phyloP scores from a whole-genome alignment of 1,140 invertebrate genomes.

The Oryzaephilus surinamensis region DNA sequence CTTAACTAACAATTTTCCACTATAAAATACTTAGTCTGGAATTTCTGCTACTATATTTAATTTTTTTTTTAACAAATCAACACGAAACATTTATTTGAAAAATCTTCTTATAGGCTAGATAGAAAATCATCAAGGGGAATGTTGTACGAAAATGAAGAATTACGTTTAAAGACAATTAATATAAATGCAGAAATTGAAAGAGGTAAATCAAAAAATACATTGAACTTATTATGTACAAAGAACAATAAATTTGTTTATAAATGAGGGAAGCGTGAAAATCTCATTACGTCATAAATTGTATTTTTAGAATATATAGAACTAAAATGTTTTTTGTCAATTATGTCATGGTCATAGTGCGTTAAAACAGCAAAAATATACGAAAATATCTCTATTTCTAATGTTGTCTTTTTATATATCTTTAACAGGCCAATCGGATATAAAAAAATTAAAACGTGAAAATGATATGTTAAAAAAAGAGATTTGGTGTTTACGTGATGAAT shows the following conservation, averaged over 20 bases:
- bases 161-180: conserved; percentile 78
- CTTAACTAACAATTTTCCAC: conserved; percentile 1
- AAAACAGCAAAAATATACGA: too few species aligned
- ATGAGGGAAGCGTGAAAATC: too few species aligned
- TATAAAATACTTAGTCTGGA: too few species aligned
- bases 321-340: too few species aligned
- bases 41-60: too few species aligned
- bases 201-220: conserved; percentile 48
- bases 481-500: conserved; percentile 76
- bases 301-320: too few species aligned
- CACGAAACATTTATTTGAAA: too few species aligned
- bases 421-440: conserved; percentile 80
- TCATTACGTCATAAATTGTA: too few species aligned
- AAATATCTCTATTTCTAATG: not conserved
- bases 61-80: too few species aligned
- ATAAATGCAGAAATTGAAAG: conserved; percentile 88
- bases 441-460: conserved; percentile 76
- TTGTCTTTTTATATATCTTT: conserved; percentile 14
- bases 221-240: too few species aligned
- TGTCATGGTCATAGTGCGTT: too few species aligned
- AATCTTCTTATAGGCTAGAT: conserved; percentile 51
- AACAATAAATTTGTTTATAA: too few species aligned
- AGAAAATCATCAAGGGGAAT: conserved; percentile 74
- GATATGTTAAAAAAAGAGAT: conserved; percentile 77
- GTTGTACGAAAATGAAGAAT: conserved; percentile 85